phyloP scores from a whole-genome alignment of 1,140 invertebrate species.

The Heliothis virescens region DNA sequence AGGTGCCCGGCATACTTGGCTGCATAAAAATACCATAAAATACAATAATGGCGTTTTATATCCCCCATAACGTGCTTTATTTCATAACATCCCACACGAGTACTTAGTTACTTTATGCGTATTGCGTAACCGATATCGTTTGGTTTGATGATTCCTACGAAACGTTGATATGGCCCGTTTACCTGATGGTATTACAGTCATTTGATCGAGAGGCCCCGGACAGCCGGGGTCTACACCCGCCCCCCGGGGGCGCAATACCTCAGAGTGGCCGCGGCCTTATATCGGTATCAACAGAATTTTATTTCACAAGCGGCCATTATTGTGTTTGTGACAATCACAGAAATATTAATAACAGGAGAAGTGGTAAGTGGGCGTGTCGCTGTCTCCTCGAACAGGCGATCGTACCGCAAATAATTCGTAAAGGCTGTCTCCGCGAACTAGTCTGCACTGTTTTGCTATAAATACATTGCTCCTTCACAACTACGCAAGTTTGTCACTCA shows the following conservation, averaged over 20 bases:
- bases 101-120: constrained; percentile 6
- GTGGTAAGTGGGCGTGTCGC: too few species aligned
- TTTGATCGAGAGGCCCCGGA: neutral
- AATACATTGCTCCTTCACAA: too few species aligned
- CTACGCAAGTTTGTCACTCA: too few species aligned
- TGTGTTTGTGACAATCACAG: constrained; percentile 24
- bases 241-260: neutral
- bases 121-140: constrained; percentile 36
- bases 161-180: constrained; percentile 9
- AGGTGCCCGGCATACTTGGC: constrained; percentile 22
- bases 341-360: too few species aligned
- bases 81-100: constrained; percentile 18
- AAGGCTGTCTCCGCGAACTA: too few species aligned
- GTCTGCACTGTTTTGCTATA: too few species aligned
- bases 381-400: too few species aligned
- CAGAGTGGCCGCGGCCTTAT: neutral
- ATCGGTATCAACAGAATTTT: constrained; percentile 28
- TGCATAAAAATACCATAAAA: constrained; percentile 40
- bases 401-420: too few species aligned
- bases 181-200: constrained; percentile 21
- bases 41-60: constrained; percentile 35
- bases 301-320: constrained; percentile 5
- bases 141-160: constrained; percentile 25
- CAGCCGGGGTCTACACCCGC: neutral
- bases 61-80: constrained; percentile 39